Evolutionary conservation across 92 coral and sea anemone genomes (phyloP), one percentile per base, ranked within the genome.

Genomic region (Meandrina meandrites): DNA sequence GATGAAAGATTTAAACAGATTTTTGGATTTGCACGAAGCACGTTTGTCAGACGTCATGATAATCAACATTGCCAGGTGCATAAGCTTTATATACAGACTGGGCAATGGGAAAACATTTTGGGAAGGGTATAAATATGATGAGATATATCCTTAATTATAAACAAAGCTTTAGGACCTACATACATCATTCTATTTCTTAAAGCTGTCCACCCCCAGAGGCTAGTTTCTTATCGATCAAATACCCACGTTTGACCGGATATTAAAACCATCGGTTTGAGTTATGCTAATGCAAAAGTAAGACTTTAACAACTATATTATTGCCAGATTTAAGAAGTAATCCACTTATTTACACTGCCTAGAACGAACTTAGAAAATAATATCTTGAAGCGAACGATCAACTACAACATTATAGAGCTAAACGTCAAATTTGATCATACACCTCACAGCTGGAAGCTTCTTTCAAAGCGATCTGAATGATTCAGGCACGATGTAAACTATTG

Each of bases 381-480:
- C 78, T 36, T 73, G 28, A 19, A 27, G 12, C 35, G 21, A 68
- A 68, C 35, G 13, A 68, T 68, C 35, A 68, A 28, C 32, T 28
- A 28, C 36, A 68, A 30, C 8, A 32, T 14, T 68, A 68, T 28
- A 8, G 35, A 12, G 35, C 27, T 68, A 28, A 68, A 22, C 40
- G 32, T 68, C 73, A 27, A 68, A 30, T 22, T 72, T 73, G 35
- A 35, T 37, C 78, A 37, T 40, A 35, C 22, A 73, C 35, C 78
- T 36, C 78, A 42, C 78, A 37, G 78, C 78, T 73, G 78, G 78
- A 73, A 8, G 8, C 78, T 73, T 37, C 47, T 73, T 72, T 73
- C 15, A 73, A 37, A 37, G 10, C 78, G n/a, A n/a, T 34, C 5
- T 73, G 48, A 40, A 73, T n/a, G n/a, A n/a, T n/a, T 13, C 17